Conservation (phyloP, 2,797 vertebrate genomes). For the Leptoclinus maculatus region DNA sequence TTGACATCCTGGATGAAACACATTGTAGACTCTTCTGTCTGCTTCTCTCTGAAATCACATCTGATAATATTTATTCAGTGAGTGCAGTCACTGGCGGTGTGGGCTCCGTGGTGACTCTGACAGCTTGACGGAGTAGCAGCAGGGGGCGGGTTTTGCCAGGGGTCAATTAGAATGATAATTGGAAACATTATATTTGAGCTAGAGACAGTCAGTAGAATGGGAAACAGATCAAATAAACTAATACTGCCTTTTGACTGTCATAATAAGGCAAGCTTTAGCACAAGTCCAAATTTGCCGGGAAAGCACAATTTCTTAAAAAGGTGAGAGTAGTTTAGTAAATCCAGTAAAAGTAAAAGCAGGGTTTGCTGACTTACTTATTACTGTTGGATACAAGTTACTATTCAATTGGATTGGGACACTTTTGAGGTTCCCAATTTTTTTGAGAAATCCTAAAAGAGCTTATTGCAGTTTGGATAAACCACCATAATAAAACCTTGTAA, state of each 20-base stretch:
- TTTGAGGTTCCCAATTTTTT: not conserved
- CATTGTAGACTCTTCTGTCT: too few species aligned
- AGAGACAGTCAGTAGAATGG: not conserved
- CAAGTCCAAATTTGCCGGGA: not conserved
- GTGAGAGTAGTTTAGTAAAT: not conserved
- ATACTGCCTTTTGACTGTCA: not conserved
- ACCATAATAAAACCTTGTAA: not conserved
- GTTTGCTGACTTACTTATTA: conserved; percentile 11
- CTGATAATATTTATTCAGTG: too few species aligned
- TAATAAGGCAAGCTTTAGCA: not conserved
- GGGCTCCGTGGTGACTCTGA: too few species aligned
- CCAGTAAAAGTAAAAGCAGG: not conserved
- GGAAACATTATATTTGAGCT: not conserved
- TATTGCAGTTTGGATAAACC: not conserved
- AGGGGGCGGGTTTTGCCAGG: too few species aligned
- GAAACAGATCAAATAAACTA: not conserved
- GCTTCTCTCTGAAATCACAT: too few species aligned
- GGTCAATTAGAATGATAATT: not conserved
- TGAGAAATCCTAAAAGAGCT: not conserved
- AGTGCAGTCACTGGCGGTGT: too few species aligned
- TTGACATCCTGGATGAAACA: not conserved
- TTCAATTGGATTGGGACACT: not conserved
- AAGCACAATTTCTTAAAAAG: not conserved
- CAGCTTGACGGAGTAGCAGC: too few species aligned
- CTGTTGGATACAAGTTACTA: not conserved